Conservation (phyloP, 2,797 vertebrate genomes). For the Novumbra hubbsi region DNA sequence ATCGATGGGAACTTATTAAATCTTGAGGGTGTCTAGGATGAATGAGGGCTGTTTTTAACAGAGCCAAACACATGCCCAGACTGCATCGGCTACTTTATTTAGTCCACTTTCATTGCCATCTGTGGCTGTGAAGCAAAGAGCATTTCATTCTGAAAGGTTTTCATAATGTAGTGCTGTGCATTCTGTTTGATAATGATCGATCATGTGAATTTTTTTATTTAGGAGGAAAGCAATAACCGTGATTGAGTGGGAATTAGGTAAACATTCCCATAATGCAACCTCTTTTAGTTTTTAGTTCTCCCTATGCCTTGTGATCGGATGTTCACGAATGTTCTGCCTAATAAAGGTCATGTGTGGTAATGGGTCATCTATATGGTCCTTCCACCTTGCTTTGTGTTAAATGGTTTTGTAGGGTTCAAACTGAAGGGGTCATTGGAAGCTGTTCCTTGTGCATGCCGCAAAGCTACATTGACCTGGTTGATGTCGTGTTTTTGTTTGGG, state of each 20-base stretch:
- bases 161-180: not conserved
- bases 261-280: not conserved
- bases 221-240: not conserved
- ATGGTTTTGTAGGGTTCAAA: not conserved
- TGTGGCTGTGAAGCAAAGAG: not conserved
- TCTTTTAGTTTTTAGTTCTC: not conserved
- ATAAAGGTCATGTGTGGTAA: not conserved
- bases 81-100: not conserved
- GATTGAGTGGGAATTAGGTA: not conserved
- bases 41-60: conserved; percentile 3
- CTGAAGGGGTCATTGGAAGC: not conserved
- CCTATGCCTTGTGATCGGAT: not conserved
- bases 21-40: conserved; percentile 10
- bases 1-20: conserved; percentile 29
- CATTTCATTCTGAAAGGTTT: not conserved
- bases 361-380: not conserved
- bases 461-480: not conserved
- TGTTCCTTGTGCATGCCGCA: not conserved
- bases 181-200: not conserved
- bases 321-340: not conserved
- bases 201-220: not conserved
- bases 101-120: not conserved
- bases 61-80: conserved; percentile 3
- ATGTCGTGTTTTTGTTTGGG: conserved; percentile 26
- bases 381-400: not conserved